Evolutionary conservation across 2,888 invertebrate genomes (phyloP).

Genomic region (Phasia obesa): DNA sequence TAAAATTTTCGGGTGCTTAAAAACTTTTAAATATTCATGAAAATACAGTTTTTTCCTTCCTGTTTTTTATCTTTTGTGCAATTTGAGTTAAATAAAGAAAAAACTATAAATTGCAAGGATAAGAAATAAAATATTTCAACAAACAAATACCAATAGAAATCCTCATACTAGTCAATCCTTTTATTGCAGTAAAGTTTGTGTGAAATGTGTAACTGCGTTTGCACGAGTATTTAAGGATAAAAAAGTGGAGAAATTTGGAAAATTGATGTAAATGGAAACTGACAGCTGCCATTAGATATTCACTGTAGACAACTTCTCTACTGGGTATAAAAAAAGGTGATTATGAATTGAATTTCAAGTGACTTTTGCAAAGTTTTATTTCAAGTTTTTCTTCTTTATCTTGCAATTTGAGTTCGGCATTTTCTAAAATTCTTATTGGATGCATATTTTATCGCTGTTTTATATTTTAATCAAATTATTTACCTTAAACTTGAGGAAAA

Average conservation of each 20-base stretch:
- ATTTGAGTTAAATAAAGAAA: conserved; percentile 18
- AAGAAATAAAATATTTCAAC: conserved; percentile 27
- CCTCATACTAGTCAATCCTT: conserved; percentile 29
- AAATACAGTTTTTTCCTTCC: conserved; percentile 17
- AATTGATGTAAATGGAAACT: conserved; percentile 44
- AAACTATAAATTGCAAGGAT: conserved; percentile 31
- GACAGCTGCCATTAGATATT: conserved; percentile 55
- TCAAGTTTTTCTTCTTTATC: background rate
- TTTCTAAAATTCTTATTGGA: conserved; percentile 7
- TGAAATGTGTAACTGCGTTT: background rate
- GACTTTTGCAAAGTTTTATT: conserved; percentile 52
- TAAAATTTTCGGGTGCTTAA: conserved; percentile 52
- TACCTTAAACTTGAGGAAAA: conserved; percentile 37
- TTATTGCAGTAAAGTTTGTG: conserved; percentile 23
- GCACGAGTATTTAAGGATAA: background rate
- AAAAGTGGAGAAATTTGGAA: conserved; percentile 19
- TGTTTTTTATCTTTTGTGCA: background rate
- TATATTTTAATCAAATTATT: conserved; percentile 45
- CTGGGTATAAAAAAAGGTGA: conserved; percentile 30
- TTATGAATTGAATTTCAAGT: conserved; percentile 59
- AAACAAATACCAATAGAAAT: background rate
- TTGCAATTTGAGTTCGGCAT: background rate
- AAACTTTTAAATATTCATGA: conserved; percentile 70
- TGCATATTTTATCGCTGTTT: conserved; percentile 39
- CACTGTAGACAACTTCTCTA: conserved; percentile 31